Evolutionary conservation across 1,140 invertebrate species (phyloP).

Genomic region (Drosophila kohkoa): DNA sequence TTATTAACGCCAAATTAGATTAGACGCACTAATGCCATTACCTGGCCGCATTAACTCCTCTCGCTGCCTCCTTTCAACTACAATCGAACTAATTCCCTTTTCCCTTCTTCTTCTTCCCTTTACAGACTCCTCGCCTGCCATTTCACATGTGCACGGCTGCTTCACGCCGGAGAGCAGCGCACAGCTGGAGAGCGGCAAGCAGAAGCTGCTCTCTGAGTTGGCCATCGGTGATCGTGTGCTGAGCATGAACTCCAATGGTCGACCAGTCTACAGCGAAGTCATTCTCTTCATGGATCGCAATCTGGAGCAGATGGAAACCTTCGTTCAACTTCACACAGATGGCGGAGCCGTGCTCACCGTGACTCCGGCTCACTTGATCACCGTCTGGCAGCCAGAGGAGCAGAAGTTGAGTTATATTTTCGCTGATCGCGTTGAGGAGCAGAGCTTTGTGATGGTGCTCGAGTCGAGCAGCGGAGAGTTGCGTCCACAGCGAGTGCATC

Average conservation of each 20-base stretch:
- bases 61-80: not conserved
- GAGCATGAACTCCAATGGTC: constrained; percentile 89
- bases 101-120: constrained; percentile 71
- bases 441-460: constrained; percentile 85
- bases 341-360: constrained; percentile 90
- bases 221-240: constrained; percentile 92
- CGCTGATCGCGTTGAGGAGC: constrained; percentile 86
- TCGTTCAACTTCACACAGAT: constrained; percentile 90
- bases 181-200: constrained; percentile 85
- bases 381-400: constrained; percentile 81
- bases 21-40: constrained; percentile 78
- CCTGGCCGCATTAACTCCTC: constrained; percentile 48
- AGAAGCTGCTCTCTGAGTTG: constrained; percentile 89
- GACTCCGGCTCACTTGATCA: constrained; percentile 94
- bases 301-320: constrained; percentile 88
- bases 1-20: constrained; percentile 84
- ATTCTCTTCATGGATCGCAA: constrained; percentile 95
- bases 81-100: not conserved
- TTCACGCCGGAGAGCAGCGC: constrained; percentile 90
- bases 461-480: constrained; percentile 84
- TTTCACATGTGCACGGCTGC: constrained; percentile 92
- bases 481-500: constrained; percentile 88
- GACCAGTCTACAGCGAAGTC: constrained; percentile 93
- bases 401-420: constrained; percentile 86
- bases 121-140: constrained; percentile 95